Evolutionary conservation across 2,888 invertebrate genomes (phyloP).

Genomic region (Parnassius smintheus): DNA sequence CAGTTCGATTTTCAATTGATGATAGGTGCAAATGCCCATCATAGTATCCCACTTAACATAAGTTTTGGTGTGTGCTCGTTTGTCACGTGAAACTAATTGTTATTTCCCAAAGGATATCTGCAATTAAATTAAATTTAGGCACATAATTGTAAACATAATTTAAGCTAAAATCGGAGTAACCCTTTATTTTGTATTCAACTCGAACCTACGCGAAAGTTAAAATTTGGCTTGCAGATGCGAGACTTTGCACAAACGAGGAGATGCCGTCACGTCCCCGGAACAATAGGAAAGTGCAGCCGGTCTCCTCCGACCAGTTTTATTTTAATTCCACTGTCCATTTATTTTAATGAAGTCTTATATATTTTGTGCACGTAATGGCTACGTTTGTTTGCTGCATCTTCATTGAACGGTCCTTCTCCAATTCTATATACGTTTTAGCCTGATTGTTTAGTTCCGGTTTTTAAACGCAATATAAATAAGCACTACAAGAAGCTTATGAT

Average conservation of each 20-base stretch:
- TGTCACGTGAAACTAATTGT: no score
- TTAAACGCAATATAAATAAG: no score
- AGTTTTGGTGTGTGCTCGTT: no score
- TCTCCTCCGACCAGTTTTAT: constrained; percentile 10
- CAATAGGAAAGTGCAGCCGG: constrained; percentile 22
- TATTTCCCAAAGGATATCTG: no score
- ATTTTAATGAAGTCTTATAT: constrained; percentile 13
- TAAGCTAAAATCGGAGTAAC: background rate
- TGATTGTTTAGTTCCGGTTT: constrained; percentile 20
- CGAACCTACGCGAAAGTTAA: constrained; percentile 31
- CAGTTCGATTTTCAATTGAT: no score
- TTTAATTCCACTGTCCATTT: constrained; percentile 3
- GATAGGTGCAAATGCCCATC: no score
- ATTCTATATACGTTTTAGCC: background rate
- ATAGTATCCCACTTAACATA: no score
- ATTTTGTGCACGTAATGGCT: constrained; percentile 17
- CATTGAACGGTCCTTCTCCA: constrained; percentile 1
- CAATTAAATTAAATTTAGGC: no score
- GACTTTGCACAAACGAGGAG: constrained; percentile 9
- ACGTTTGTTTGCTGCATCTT: background rate
- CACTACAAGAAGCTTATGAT: no score
- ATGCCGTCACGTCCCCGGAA: constrained; percentile 18
- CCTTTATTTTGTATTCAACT: constrained; percentile 9
- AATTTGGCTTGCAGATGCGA: constrained; percentile 40
- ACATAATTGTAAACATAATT: no score